These are phyloP conservation scores for Nasonovia ribisnigri DNA, from an alignment of 2,888 invertebrate species.

Conservation along the genomic window DNA sequence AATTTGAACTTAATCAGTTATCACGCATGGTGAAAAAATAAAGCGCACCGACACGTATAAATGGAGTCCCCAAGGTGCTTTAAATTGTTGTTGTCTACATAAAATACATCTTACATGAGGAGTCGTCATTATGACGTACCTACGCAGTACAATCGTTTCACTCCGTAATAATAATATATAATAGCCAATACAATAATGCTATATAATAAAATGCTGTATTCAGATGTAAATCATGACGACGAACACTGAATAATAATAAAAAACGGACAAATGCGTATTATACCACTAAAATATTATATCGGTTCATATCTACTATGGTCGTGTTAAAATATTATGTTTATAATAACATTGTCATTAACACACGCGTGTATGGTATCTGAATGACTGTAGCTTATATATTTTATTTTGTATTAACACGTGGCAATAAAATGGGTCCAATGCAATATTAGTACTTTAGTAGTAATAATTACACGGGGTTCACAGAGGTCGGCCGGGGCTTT, in stretches of 20 bases:
- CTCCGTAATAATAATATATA: constrained; percentile 14
- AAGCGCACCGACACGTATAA: neutral
- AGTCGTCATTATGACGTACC: neutral
- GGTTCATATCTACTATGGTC: neutral
- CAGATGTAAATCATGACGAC: constrained; percentile 1
- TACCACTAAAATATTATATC: neutral
- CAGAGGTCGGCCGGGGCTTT: neutral
- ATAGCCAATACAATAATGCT: neutral
- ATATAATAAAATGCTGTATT: constrained; percentile 21
- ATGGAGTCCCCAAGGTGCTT: neutral
- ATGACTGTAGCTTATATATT: neutral
- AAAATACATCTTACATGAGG: neutral
- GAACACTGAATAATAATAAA: neutral
- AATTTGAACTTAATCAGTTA: neutral
- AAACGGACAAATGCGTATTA: neutral
- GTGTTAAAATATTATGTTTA: neutral
- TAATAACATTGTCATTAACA: neutral
- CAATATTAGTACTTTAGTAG: neutral
- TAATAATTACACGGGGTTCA: neutral
- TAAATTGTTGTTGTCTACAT: constrained; percentile 11
- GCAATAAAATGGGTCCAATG: neutral
- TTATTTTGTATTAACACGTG: neutral
- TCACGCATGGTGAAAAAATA: neutral
- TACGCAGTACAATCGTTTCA: neutral
- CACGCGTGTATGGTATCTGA: neutral